Evolutionary conservation across 2,113 vertebrate species (phyloP), one percentile per base, ranked within the genome.

Genomic region (Ranitomeya imitator): DNA sequence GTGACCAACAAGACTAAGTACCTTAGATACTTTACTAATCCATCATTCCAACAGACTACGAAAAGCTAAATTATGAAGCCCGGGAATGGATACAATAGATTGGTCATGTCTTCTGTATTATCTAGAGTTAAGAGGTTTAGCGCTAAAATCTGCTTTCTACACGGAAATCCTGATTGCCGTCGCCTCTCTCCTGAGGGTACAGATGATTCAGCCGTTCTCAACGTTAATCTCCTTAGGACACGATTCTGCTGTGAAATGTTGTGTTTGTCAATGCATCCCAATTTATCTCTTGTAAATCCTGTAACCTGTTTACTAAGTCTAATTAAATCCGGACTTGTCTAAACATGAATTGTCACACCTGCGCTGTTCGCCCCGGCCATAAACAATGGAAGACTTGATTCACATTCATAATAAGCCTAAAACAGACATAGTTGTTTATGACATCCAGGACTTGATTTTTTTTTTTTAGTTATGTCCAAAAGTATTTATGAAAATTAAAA

Each of bases 251-350:
- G n/a, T 54, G 61, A 83, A 83, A 83, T 67, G 81, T 83, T 14
- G 15, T 83, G 19, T 69, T 69, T 67, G 81, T 51, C 52, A 61
- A 19, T 14, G 7, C 21, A 54, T 52, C n/a, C 9, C 37, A 63
- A 52, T 83, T 83, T 83, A n/a, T 45, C 31, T 65, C 61, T 19
- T 51, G 31, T 21, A 82, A 82, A 83, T 83, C 60, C 80, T 21
- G 59, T 15, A 83, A 69, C 63, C 61, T 69, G 18, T 83, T 69
- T 69, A 69, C 81, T 10, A 21, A 6, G 11, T 83, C 45, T 69
- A 83, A 83, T 83, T 83, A 52, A 83, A 67, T 83, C 26, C 14
- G 45, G 52, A 83, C 61, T 52, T 83, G 81, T 83, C 60, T 65
- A 67, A 83, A 83, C 60, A 83, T 51, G 60, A 83, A 67, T 52